phyloP scores from a whole-genome alignment of 2,797 vertebrate species.

The Smutsia gigantea region DNA sequence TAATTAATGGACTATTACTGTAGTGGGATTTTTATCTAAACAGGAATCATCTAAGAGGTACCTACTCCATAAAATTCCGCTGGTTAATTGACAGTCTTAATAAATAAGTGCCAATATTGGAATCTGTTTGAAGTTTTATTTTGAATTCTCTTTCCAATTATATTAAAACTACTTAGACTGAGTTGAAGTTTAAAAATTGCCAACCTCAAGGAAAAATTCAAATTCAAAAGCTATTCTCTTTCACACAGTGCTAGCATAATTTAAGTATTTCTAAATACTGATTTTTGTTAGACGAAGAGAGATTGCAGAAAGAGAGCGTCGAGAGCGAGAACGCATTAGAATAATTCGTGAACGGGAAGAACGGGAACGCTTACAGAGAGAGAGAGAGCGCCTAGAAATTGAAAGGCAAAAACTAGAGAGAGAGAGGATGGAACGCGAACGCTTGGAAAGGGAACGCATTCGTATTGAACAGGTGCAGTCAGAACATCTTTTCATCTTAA shows the following conservation, averaged over 20 bases:
- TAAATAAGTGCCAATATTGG: conserved; percentile 65
- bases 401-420: conserved; percentile 96
- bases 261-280: conserved; percentile 82
- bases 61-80: conserved; percentile 57
- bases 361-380: conserved; percentile 93
- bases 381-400: conserved; percentile 95
- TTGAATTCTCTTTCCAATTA: conserved; percentile 74
- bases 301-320: conserved; percentile 93
- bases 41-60: conserved; percentile 65
- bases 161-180: conserved; percentile 74
- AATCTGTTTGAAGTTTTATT: conserved; percentile 75
- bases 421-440: conserved; percentile 96
- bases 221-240: conserved; percentile 77
- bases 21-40: conserved; percentile 69
- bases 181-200: conserved; percentile 77
- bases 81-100: conserved; percentile 58
- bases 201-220: conserved; percentile 68
- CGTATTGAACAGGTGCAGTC: conserved; percentile 96
- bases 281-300: conserved; percentile 92
- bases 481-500: conserved; percentile 81
- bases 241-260: conserved; percentile 78
- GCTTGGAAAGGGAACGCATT: conserved; percentile 95
- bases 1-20: conserved; percentile 43
- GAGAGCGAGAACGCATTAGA: conserved; percentile 93
- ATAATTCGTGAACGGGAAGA: conserved; percentile 94